These are phyloP conservation scores for Gymnorhina tibicen DNA, from an alignment of 2,113 vertebrate species.

Conservation along the genomic window DNA sequence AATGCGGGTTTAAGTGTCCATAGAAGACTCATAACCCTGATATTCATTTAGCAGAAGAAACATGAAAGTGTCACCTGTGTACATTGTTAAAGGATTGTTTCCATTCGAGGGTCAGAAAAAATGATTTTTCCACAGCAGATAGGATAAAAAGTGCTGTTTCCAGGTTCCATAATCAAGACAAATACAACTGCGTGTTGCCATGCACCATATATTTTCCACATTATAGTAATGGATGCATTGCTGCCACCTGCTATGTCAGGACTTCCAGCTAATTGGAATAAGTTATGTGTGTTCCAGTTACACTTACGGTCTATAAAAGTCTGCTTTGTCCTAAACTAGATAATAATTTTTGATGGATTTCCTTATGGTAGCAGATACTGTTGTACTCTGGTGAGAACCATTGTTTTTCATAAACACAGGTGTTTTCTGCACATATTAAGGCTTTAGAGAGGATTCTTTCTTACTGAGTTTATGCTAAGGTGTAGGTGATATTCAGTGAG, in stretches of 20 bases:
- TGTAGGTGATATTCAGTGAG: neutral
- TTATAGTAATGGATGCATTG: constrained; percentile 31
- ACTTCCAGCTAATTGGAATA: constrained; percentile 67
- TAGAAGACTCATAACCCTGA: neutral
- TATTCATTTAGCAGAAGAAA: constrained; percentile 4
- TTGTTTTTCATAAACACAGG: constrained; percentile 31
- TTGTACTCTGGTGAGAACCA: neutral
- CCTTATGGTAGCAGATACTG: constrained; percentile 2
- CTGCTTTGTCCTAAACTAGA: constrained; percentile 52
- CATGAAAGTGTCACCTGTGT: neutral
- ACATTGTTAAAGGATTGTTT: neutral
- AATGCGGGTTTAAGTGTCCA: neutral
- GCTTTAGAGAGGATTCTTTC: neutral
- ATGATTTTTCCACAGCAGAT: neutral
- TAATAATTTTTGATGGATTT: constrained; percentile 59
- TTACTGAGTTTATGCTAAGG: neutral
- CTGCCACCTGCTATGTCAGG: constrained; percentile 58
- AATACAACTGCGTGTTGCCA: constrained; percentile 44
- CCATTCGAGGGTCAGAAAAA: neutral
- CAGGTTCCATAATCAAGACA: constrained; percentile 43
- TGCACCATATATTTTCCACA: constrained; percentile 38
- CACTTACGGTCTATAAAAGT: constrained; percentile 41
- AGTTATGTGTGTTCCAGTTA: constrained; percentile 62
- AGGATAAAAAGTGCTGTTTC: constrained; percentile 26
- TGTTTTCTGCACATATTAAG: neutral